Evolutionary conservation across 2,113 vertebrate species (phyloP), one percentile per base, ranked within the genome.

Genomic region (Oryzias curvinotus): DNA sequence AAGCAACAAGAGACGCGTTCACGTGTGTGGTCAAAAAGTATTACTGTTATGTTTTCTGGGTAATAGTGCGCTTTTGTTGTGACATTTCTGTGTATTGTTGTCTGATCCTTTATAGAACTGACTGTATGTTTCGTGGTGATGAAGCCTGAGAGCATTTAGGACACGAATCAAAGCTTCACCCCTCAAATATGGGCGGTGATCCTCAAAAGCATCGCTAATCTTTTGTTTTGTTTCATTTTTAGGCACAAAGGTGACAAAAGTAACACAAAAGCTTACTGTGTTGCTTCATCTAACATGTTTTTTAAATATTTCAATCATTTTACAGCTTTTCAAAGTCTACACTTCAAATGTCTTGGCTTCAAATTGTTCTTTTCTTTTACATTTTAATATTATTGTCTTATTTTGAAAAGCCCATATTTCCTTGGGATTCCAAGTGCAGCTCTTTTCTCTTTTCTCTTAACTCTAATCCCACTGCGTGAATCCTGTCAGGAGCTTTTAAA

Each of bases 31-130:
- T 71, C 12, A 6, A 68, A 45, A 61, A 78, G 28, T 75, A 59
- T 81, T 54, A 69, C 56, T 68, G 15, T 66, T 70, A 77, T 66
- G 62, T 57, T 80, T 83, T 86, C 77, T 83, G 75, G 69, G 80
- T 81, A 83, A 58, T 87, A 75, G 82, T 87, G 57, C 84, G 83
- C 71, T 84, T 86, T 79, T 78, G 73, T 90, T 68, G 82, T 88
- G 87, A 50, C 77, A 75, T 80, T 78, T 72, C 14, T 75, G 81
- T 88, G 84, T 86, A 69, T 52, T 70, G 78, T 73, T 77, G 73
- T 84, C 75, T 71, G 74, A 81, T 73, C 58, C 57, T 60, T 82
- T 26, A 15, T 51, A 77, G 23, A 56, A 12, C 72, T 75, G 52
- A 62, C 68, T 30, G 51, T 53, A 45, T 36, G 30, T 19, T 67